Conservation (phyloP, 1,140 invertebrate genomes). For the Atta cephalotes region DNA sequence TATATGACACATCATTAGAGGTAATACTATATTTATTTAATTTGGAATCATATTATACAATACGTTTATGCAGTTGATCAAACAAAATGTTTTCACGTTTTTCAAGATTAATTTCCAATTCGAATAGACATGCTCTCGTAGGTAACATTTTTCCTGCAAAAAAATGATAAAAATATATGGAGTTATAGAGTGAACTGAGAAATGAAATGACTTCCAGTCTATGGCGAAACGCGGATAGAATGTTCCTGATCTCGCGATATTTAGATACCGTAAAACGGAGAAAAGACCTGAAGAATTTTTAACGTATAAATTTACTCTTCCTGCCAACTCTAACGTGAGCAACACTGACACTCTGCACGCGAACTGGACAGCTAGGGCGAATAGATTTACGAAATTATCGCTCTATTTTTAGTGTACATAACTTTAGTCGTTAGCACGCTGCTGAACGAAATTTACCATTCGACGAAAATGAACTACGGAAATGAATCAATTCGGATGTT, state of each 20-base stretch:
- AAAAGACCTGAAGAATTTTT: not conserved
- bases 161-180: slow-evolving; percentile 16
- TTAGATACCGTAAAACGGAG: slow-evolving; percentile 32
- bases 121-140: not conserved
- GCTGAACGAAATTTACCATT: slow-evolving; percentile 47
- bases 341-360: slow-evolving; percentile 25
- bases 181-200: slow-evolving; percentile 6
- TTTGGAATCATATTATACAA: not conserved
- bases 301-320: slow-evolving; percentile 28
- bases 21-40: no score
- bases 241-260: slow-evolving; percentile 30
- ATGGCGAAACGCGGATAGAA: not conserved
- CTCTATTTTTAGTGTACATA: slow-evolving; percentile 50
- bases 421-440: slow-evolving; percentile 35
- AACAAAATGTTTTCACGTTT: not conserved
- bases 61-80: not conserved
- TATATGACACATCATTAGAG: no score
- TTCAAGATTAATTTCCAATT: slow-evolving; percentile 3
- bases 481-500: slow-evolving; percentile 56
- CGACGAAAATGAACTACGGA: slow-evolving; percentile 40
- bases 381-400: slow-evolving; percentile 62
- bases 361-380: slow-evolving; percentile 15
- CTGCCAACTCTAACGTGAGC: not conserved
- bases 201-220: slow-evolving; percentile 5
- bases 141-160: not conserved